A percentile compares a stretch with the other conserved stretches of the same genome.
Conservation (phyloP, 1,140 invertebrate genomes). For the Ooceraea biroi region DNA sequence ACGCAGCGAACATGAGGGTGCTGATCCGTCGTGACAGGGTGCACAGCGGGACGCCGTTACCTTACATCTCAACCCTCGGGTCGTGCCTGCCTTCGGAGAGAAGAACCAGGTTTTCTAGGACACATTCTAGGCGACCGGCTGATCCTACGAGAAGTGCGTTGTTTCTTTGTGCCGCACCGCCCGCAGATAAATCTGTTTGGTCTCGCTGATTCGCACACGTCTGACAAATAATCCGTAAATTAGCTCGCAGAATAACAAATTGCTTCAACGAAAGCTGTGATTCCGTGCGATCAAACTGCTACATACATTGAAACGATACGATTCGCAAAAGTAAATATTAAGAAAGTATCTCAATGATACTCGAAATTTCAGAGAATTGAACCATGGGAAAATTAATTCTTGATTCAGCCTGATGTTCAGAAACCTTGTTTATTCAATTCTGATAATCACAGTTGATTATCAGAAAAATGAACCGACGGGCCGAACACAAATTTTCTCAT, state of each 20-base stretch:
- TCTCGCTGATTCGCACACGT: conserved; percentile 29
- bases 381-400: neutral
- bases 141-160: conserved; percentile 32
- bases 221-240: conserved; percentile 20
- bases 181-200: conserved; percentile 58
- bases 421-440: conserved; percentile 15
- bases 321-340: neutral
- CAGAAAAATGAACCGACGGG: conserved; percentile 9
- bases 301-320: neutral
- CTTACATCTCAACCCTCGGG: conserved; percentile 35
- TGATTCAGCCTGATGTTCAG: neutral
- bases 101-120: conserved; percentile 55
- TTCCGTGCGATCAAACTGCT: neutral
- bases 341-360: neutral
- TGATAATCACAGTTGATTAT: neutral
- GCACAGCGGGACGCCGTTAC: conserved; percentile 68
- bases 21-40: conserved; percentile 69
- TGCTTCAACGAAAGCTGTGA: neutral
- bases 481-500: conserved; percentile 18
- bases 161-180: conserved; percentile 62
- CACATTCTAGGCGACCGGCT: conserved; percentile 39
- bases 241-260: conserved; percentile 7
- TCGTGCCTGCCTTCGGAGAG: conserved; percentile 7
- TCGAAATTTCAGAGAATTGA: conserved; percentile 24
- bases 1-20: conserved; percentile 60